Evolutionary conservation across 2,797 vertebrate species (phyloP).

Genomic region (Scolopax bukidnonensis): DNA sequence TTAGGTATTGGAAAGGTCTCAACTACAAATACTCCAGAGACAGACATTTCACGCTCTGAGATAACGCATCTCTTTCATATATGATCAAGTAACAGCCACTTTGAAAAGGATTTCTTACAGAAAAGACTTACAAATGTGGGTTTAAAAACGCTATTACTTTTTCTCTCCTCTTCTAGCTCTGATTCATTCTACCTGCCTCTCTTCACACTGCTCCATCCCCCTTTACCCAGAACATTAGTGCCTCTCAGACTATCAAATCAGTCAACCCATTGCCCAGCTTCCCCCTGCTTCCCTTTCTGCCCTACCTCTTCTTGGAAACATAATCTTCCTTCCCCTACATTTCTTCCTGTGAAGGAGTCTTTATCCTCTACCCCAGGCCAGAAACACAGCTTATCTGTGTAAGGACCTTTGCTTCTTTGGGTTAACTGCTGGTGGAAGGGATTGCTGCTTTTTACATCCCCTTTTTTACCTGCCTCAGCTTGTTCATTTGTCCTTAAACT

Average conservation of each 20-base stretch:
- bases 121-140: fast-evolving
- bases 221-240: background rate
- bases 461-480: background rate
- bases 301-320: background rate
- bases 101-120: background rate
- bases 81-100: background rate
- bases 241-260: background rate
- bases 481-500: background rate
- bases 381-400: background rate
- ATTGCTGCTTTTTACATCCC: background rate
- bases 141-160: background rate
- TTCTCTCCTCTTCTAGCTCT: background rate
- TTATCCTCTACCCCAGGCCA: background rate
- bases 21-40: background rate
- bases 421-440: background rate
- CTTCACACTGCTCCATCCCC: background rate
- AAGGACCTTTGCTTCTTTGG: background rate
- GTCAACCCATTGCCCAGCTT: background rate
- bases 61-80: background rate
- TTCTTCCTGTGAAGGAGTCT: background rate
- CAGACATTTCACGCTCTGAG: background rate
- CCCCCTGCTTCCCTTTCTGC: background rate
- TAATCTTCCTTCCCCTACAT: background rate
- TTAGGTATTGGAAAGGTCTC: background rate
- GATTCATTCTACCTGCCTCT: background rate